phyloP scores from a whole-genome alignment of 1,140 invertebrate genomes.

The Caenorhabditis remanei region DNA sequence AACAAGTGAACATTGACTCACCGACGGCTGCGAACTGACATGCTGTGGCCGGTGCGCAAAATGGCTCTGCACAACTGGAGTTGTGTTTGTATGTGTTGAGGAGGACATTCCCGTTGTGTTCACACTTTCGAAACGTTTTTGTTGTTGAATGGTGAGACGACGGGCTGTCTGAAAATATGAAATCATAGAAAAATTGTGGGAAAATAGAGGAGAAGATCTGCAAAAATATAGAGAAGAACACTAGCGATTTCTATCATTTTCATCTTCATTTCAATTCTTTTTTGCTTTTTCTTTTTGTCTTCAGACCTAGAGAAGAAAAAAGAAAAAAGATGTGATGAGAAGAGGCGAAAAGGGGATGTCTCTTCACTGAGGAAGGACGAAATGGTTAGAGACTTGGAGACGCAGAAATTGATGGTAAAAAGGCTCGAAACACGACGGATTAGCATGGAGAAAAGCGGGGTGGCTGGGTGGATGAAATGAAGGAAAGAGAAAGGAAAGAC shows the following conservation, averaged over 20 bases:
- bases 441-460: neutral
- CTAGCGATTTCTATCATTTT: neutral
- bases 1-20: neutral
- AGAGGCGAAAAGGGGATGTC: neutral
- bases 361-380: constrained; percentile 15
- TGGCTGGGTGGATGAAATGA: neutral
- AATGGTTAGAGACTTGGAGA: neutral
- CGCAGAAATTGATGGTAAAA: neutral
- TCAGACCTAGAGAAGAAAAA: neutral
- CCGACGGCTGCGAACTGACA: constrained; percentile 27
- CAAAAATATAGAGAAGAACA: constrained; percentile 10
- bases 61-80: constrained; percentile 20
- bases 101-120: constrained; percentile 15
- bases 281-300: neutral
- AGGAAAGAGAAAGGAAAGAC: neutral
- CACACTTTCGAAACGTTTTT: neutral
- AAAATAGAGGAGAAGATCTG: too few species aligned
- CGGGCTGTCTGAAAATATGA: constrained; percentile 21
- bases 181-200: too few species aligned
- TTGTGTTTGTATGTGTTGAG: neutral
- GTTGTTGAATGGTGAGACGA: neutral
- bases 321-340: neutral
- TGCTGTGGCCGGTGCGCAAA: constrained; percentile 21
- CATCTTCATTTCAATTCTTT: neutral
- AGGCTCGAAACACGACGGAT: constrained; percentile 47